These are phyloP conservation scores for Heliopora coerulea DNA, from an alignment of 92 coral and sea anemone species.

Conservation along the genomic window DNA sequence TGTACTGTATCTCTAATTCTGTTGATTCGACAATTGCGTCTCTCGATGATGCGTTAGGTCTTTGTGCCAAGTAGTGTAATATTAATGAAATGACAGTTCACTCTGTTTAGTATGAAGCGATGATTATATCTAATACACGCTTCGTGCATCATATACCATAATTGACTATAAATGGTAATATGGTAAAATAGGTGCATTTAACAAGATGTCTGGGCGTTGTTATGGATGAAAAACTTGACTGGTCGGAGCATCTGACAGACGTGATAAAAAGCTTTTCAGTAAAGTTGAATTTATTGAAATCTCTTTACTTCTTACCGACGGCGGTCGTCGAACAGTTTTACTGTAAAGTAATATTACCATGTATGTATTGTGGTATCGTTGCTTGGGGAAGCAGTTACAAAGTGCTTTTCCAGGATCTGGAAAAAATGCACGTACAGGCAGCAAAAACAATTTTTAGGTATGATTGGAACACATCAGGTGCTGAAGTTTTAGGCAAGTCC, in stretches of 20 bases:
- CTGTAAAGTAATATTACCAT: slow-evolving; percentile 54
- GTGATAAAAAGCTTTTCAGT: background rate
- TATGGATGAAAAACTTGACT: slow-evolving; percentile 23
- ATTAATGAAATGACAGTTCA: background rate
- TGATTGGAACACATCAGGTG: slow-evolving; percentile 20
- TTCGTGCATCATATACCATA: background rate
- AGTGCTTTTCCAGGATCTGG: slow-evolving; percentile 33
- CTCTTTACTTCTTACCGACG: slow-evolving; percentile 40
- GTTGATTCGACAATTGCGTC: background rate
- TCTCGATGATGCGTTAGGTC: background rate
- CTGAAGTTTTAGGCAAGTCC: slow-evolving; percentile 19
- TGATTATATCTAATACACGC: background rate
- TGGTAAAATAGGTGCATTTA: background rate
- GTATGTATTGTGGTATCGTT: too few relatives aligned
- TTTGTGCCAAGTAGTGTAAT: background rate
- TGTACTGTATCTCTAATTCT: background rate
- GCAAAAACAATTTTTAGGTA: slow-evolving; percentile 25
- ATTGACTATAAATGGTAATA: background rate
- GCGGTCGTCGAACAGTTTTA: slow-evolving; percentile 43
- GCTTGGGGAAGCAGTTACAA: slow-evolving; percentile 58
- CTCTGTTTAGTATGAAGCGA: background rate
- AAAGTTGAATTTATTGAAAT: slow-evolving; percentile 41
- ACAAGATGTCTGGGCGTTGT: slow-evolving; percentile 6
- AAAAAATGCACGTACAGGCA: slow-evolving; percentile 19
- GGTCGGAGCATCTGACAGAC: slow-evolving; percentile 17